Base-by-base conservation (phyloP, 2,888 invertebrate species). In the Punctoribates punctum region DNA sequence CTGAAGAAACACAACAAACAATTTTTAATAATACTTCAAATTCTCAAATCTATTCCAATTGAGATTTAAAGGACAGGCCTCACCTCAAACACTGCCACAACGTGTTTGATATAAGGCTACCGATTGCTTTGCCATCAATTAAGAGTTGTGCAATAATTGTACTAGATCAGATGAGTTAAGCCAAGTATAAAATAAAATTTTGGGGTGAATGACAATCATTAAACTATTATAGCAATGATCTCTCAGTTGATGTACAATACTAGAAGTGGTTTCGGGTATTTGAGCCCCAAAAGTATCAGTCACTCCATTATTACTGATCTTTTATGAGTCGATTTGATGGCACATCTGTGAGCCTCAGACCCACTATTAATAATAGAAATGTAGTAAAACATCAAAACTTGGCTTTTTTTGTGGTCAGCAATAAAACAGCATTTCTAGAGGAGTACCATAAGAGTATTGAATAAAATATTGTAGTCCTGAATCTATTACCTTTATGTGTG, bases 361-460 rank as follows among this genome's bases (percentile, higher is more conserved):
- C 6, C 60, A 60, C 29, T 60, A 60, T 60, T 60, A 60, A 60
- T 60, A 60, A 27, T 11, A 60, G 60, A 25, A 20, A 67, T 67
- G 67, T 67, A n/a, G 67, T 34, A 67, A 38, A 67, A 67, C 67
- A 67, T 62, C 38, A n/a, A 29, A 34, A 15, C 20, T 67, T 38
- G 67, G n/a, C 20, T 67, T 67, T 67, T 67, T 38, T 67, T 67
- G 67, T 67, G 67, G 67, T 67, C 67, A 67, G 67, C 67, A 67
- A 67, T 67, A 67, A 67, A 67, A 67, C 67, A 5, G n/a, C n/a
- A 48, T 48, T 27, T 62, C 29, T 62, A 27, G 27, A 27, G 25
- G 62, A 62, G 62, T 27, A 25, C 13, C 62, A 62, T 29, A 62
- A 62, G 62, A 27, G 62, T 34, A 34, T 34, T 34, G 34, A 15